These are phyloP conservation scores for Cryptophagus acutangulus DNA, from an alignment of 2,888 invertebrate species.

Conservation along the genomic window DNA sequence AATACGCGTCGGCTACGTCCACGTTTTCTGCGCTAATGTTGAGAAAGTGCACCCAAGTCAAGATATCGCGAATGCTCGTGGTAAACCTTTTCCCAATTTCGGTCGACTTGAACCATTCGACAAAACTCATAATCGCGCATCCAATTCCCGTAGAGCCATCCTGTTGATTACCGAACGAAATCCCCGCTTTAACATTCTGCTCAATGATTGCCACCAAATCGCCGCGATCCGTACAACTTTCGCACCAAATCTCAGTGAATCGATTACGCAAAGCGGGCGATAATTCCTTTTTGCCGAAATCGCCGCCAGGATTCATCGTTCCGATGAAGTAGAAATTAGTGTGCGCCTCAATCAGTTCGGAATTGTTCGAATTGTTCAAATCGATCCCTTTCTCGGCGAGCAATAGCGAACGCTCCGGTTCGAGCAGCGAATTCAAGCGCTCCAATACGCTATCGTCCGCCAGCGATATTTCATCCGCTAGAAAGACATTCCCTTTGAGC, in stretches of 20 bases:
- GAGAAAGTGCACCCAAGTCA: constrained; percentile 90
- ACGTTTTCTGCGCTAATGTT: constrained; percentile 55
- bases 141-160: constrained; percentile 59
- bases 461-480: constrained; percentile 97
- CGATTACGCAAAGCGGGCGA: constrained; percentile 96
- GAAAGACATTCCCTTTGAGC: constrained; percentile 79
- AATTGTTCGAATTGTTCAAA: constrained; percentile 50
- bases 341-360: constrained; percentile 59
- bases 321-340: constrained; percentile 84
- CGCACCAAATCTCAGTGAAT: constrained; percentile 99
- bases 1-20: constrained; percentile 62
- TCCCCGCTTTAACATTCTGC: constrained; percentile 62
- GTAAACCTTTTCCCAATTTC: constrained; percentile 69
- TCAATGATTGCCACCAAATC: constrained; percentile 79
- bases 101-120: constrained; percentile 67
- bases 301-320: constrained; percentile 99
- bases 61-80: constrained; percentile 84
- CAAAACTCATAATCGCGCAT: constrained; percentile 70
- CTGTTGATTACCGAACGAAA: constrained; percentile 53
- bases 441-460: constrained; percentile 98
- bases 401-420: constrained; percentile 86
- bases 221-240: constrained; percentile 62
- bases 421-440: constrained; percentile 91
- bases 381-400: constrained; percentile 84
- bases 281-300: constrained; percentile 98